Conservation (phyloP, 2,113 vertebrate genomes). For the Centropristis striata region DNA sequence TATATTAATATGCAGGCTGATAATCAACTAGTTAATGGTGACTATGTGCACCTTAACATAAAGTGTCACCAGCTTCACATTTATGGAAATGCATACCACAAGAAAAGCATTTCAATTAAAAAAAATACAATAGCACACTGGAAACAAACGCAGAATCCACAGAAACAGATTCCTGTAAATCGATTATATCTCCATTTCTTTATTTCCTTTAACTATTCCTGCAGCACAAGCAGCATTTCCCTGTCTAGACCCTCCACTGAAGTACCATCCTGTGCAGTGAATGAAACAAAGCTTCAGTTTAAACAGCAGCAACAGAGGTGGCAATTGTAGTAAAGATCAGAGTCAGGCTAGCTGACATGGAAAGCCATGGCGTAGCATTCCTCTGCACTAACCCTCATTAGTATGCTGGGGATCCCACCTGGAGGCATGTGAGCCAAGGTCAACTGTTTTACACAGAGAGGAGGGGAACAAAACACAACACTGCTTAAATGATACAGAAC, state of each 20-base stretch:
- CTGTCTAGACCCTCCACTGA: slow-evolving; percentile 34
- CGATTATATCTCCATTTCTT: slow-evolving; percentile 38
- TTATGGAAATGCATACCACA: too few species aligned
- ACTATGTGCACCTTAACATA: too few species aligned
- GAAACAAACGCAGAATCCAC: slow-evolving; percentile 21
- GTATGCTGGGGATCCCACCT: slow-evolving; percentile 77
- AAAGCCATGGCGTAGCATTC: slow-evolving; percentile 55
- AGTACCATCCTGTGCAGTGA: slow-evolving; percentile 22
- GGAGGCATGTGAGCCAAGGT: slow-evolving; percentile 78
- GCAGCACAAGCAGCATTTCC: slow-evolving; percentile 16
- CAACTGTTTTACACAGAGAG: slow-evolving; percentile 69
- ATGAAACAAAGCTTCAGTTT: slow-evolving; percentile 51
- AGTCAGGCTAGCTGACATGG: slow-evolving; percentile 59
- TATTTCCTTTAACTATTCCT: slow-evolving; percentile 33
- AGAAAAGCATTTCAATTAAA: too few species aligned
- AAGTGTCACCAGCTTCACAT: not conserved
- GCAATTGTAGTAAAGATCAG: slow-evolving; percentile 56
- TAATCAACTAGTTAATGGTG: too few species aligned
- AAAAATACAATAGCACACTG: not conserved
- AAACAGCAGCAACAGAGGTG: slow-evolving; percentile 57
- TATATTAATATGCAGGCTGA: too few species aligned
- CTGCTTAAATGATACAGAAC: slow-evolving; percentile 40
- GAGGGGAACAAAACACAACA: slow-evolving; percentile 55
- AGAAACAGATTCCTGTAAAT: slow-evolving; percentile 18
- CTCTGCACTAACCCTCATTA: slow-evolving; percentile 71